Evolutionary conservation across 2,888 invertebrate genomes (phyloP), one percentile per base, ranked within the genome.

Genomic region (Chrysotoxum bicinctum): DNA sequence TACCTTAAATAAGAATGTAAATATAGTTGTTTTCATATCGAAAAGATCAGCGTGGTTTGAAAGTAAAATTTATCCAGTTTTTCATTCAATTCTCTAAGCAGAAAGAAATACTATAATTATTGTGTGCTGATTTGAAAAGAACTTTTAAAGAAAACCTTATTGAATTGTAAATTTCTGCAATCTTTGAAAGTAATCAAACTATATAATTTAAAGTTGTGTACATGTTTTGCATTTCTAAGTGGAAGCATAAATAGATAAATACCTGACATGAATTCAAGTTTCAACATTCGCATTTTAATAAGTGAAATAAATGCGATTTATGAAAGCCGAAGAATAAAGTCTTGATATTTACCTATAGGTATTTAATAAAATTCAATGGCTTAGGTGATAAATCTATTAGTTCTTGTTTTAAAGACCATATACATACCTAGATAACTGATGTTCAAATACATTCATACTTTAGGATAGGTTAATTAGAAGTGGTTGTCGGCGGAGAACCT

Each of bases 211-310:
- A 64, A 30, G 30, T 19, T 64, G 6, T 19, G 2, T 12, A 12
- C 62, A 64, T 64, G 62, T 45, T 30, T 45, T 45, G 62, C 30
- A 64, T 64, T 45, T 30, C 7, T 60, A 64, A 62, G 1, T 30
- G 2, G 7, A 26, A 45, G 23, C 16, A 45, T 14, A 5, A 23
- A 30, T 50, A 21, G 12, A n/a, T n/a, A n/a, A 26, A n/a, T 12
- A 60, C 60, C 32, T 60, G 40, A 60, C 26, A 37, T 43, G 62
- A 62, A 56, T 32, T 54, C 9, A 54, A 30, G 7, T 35, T 32
- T 10, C 32, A 16, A 19, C 6, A 21, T 62, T 26, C 6, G 10
- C 26, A 2, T 26, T 26, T 26, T 52, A 30, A 52, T 58, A 43
- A 16, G 23, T n/a, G 1, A 16, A 26, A 37, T 2, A 62, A 12